These are phyloP conservation scores for Zelostemma sp. DNA, from an alignment of 1,140 invertebrate species.

Conservation along the genomic window DNA sequence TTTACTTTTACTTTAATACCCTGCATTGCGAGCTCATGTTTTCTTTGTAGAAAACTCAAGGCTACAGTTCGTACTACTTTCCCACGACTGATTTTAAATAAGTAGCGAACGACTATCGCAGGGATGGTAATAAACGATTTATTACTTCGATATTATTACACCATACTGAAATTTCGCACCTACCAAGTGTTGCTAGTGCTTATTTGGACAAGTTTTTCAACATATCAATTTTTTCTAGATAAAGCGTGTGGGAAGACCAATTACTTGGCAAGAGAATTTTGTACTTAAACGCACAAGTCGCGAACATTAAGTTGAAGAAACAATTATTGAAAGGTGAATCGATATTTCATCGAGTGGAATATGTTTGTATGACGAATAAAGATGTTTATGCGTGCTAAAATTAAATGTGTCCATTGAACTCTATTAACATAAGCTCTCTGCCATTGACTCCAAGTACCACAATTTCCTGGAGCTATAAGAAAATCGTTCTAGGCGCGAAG, in stretches of 20 bases:
- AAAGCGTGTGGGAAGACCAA: too few relatives aligned
- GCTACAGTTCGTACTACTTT: conserved; percentile 22
- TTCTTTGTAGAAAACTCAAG: conserved; percentile 26
- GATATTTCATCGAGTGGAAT: background rate
- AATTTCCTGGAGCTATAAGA: conserved; percentile 18
- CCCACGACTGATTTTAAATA: conserved; percentile 34
- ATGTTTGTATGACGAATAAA: background rate
- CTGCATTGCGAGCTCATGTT: conserved; percentile 20
- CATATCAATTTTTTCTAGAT: background rate
- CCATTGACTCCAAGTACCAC: background rate
- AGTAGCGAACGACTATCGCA: conserved; percentile 29
- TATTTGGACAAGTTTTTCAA: conserved; percentile 10
- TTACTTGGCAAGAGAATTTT: background rate
- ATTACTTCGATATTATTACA: too few relatives aligned
- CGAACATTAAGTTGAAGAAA: background rate
- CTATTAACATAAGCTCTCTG: background rate
- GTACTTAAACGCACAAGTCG: background rate
- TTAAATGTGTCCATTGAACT: conserved; percentile 2
- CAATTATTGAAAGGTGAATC: background rate
- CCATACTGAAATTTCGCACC: too few relatives aligned
- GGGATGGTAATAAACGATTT: too few relatives aligned
- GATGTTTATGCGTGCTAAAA: background rate
- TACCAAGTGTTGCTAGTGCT: conserved; percentile 18
- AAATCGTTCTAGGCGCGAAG: conserved; percentile 10
- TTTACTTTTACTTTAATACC: too few relatives aligned